Conservation (phyloP, 2,888 invertebrate species). For the Epinotia ramella region DNA sequence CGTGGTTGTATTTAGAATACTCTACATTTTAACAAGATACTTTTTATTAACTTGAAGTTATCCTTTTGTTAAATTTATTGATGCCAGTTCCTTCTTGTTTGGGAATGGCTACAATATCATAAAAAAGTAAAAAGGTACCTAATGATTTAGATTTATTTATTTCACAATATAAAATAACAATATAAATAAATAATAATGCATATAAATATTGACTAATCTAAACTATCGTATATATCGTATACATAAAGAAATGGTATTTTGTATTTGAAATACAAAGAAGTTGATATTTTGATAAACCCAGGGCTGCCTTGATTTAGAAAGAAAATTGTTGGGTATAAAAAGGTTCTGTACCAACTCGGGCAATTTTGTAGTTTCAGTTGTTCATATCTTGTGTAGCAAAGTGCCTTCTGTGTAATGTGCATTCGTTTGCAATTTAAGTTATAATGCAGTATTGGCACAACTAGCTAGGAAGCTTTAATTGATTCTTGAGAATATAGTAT, state of each 20-base stretch:
- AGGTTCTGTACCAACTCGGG: background rate
- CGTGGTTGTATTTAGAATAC: background rate
- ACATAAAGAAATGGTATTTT: background rate
- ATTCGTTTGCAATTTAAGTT: conserved; percentile 16
- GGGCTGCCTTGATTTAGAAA: too few relatives aligned
- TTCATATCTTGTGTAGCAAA: conserved; percentile 23
- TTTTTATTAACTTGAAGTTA: too few relatives aligned
- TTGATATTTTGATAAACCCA: background rate
- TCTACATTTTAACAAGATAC: background rate
- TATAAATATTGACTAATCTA: background rate
- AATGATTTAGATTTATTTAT: too few relatives aligned
- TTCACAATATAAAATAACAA: too few relatives aligned
- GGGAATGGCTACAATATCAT: background rate
- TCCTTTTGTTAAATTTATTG: too few relatives aligned
- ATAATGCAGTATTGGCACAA: conserved; percentile 13
- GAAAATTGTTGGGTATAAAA: background rate
- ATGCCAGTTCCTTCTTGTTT: background rate
- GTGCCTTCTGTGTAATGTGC: conserved; percentile 21
- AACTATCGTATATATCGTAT: too few relatives aligned
- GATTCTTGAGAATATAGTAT: conserved; percentile 11
- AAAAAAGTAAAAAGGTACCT: too few relatives aligned
- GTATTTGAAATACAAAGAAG: background rate
- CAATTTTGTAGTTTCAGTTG: conserved; percentile 6
- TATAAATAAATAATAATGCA: too few relatives aligned
- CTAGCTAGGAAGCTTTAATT: conserved; percentile 17